phyloP scores from a whole-genome alignment of 2,888 invertebrate genomes.

The Epinotia ramella region DNA sequence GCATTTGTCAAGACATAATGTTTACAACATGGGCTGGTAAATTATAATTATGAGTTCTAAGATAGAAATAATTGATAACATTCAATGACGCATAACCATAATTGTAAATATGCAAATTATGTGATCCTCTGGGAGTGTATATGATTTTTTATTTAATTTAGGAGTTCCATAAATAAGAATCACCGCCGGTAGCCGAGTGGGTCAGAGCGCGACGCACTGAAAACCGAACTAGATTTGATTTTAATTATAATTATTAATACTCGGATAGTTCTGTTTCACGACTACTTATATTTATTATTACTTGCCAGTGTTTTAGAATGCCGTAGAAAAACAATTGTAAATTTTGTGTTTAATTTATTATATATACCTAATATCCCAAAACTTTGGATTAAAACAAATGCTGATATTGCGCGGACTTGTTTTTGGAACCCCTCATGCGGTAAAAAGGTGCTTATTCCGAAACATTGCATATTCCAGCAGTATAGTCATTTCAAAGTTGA shows the following conservation, averaged over 20 bases:
- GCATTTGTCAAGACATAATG: conserved; percentile 73
- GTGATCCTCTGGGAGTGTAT: neutral
- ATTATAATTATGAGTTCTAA: neutral
- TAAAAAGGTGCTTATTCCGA: neutral
- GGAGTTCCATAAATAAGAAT: neutral
- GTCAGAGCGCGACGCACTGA: neutral
- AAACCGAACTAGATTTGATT: neutral
- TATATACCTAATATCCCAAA: neutral
- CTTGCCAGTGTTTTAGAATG: neutral
- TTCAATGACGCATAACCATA: neutral
- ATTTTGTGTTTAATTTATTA: neutral
- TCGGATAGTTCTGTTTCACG: neutral
- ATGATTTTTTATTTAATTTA: neutral
- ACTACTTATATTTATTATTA: neutral
- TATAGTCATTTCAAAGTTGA: neutral
- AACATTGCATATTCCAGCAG: neutral
- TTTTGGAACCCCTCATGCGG: conserved; percentile 2
- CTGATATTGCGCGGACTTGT: neutral
- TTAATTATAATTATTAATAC: neutral
- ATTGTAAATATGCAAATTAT: neutral
- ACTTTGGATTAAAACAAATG: neutral
- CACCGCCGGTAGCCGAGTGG: neutral
- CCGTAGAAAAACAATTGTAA: neutral
- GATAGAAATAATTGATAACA: neutral
- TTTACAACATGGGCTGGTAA: conserved; percentile 49